Evolutionary conservation across 2,113 vertebrate genomes (phyloP).

Genomic region (Stigmatopora argus): DNA sequence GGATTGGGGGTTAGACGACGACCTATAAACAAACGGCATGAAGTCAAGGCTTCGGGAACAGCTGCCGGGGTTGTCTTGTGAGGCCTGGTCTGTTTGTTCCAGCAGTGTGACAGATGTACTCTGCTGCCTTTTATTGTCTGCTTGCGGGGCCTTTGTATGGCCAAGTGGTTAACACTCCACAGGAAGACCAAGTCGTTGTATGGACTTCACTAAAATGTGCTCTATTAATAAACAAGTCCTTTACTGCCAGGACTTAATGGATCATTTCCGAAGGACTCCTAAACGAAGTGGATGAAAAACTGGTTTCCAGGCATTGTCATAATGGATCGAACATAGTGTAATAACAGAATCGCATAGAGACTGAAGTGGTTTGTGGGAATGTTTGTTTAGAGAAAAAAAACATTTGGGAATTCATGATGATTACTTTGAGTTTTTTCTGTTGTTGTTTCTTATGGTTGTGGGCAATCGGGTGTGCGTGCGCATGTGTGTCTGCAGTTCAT

Average conservation of each 20-base stretch:
- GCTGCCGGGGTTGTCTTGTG: slow-evolving; percentile 42
- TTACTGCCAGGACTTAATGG: neutral
- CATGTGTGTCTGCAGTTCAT: slow-evolving; percentile 36
- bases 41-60: slow-evolving; percentile 27
- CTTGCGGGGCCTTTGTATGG: slow-evolving; percentile 12
- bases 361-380: slow-evolving; percentile 12
- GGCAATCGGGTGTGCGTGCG: slow-evolving; percentile 28
- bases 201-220: slow-evolving; percentile 20
- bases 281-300: neutral
- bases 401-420: slow-evolving; percentile 2
- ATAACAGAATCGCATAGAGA: neutral
- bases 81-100: slow-evolving; percentile 51
- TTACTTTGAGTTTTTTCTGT: slow-evolving; percentile 2
- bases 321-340: slow-evolving; percentile 48
- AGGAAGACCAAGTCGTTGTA: slow-evolving; percentile 34
- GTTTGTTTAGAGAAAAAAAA: slow-evolving; percentile 9
- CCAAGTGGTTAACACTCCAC: slow-evolving; percentile 27
- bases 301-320: slow-evolving; percentile 20
- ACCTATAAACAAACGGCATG: slow-evolving; percentile 46
- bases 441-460: slow-evolving; percentile 9
- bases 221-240: neutral
- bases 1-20: slow-evolving; percentile 41
- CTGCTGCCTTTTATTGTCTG: slow-evolving; percentile 36
- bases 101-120: slow-evolving; percentile 66
- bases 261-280: neutral